Evolutionary conservation across 1,140 invertebrate species (phyloP).

Genomic region (Lordiphosa stackelbergi): DNA sequence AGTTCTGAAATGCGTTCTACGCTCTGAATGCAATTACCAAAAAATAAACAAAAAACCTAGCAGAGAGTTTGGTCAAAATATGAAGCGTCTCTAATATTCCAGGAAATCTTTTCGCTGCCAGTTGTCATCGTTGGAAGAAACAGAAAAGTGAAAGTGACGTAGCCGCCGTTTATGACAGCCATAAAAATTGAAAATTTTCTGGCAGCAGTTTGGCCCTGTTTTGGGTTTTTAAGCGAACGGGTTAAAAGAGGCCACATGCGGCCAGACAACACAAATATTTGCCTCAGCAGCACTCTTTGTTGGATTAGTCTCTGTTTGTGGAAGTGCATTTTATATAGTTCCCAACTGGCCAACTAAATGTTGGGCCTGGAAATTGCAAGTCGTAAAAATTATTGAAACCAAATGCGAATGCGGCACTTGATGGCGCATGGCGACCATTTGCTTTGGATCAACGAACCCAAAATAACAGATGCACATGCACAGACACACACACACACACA

Average conservation of each 20-base stretch:
- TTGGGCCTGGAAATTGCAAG: slow-evolving; percentile 22
- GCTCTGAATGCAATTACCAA: slow-evolving; percentile 65
- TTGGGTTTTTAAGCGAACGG: slow-evolving; percentile 39
- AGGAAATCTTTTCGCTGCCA: slow-evolving; percentile 23
- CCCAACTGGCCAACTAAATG: slow-evolving; percentile 9
- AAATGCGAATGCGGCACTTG: slow-evolving; percentile 41
- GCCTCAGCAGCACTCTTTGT: slow-evolving; percentile 38
- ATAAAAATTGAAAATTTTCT: slow-evolving; percentile 70
- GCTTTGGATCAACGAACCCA: slow-evolving; percentile 51
- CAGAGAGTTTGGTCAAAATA: slow-evolving; percentile 44
- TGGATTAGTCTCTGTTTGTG: slow-evolving; percentile 28
- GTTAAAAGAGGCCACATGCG: slow-evolving; percentile 57
- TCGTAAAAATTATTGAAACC: slow-evolving; percentile 50
- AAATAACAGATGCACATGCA: slow-evolving; percentile 33
- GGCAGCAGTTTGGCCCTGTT: slow-evolving; percentile 24
- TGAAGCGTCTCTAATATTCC: slow-evolving; percentile 63
- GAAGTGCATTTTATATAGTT: slow-evolving; percentile 33
- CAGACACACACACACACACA: background rate
- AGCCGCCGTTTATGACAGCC: slow-evolving; percentile 59
- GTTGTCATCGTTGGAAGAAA: no score
- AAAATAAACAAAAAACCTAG: slow-evolving; percentile 14
- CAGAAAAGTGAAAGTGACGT: slow-evolving; percentile 60
- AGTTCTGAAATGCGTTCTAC: slow-evolving; percentile 24
- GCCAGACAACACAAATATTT: slow-evolving; percentile 63
- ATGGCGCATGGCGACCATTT: slow-evolving; percentile 29